These are phyloP conservation scores for Phyllotreta striolata DNA, from an alignment of 2,888 invertebrate genomes.

Conservation along the genomic window DNA sequence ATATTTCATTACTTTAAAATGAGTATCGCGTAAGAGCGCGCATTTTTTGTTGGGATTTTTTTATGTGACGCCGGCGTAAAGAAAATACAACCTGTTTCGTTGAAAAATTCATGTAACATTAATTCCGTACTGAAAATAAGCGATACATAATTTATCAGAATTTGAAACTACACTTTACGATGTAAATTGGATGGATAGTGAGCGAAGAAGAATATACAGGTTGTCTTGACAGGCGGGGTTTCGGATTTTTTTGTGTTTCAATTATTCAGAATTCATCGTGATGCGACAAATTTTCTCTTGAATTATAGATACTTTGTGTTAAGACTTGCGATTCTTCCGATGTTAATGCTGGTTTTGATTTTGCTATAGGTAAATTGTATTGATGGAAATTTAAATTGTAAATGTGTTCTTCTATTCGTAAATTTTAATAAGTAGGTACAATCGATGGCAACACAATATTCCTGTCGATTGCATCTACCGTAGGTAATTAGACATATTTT, in stretches of 20 bases:
- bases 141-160: conserved; percentile 17
- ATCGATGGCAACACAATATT: too few relatives aligned
- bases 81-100: conserved; percentile 1
- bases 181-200: conserved; percentile 13
- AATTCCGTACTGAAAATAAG: conserved; percentile 16
- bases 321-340: neutral
- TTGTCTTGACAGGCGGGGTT: conserved; percentile 9
- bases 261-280: conserved; percentile 1
- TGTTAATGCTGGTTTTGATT: too few relatives aligned
- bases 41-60: too few relatives aligned
- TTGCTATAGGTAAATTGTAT: too few relatives aligned
- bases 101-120: conserved; percentile 18
- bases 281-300: neutral
- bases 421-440: too few relatives aligned
- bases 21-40: too few relatives aligned
- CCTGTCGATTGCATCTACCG: too few relatives aligned
- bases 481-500: neutral
- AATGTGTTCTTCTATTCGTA: too few relatives aligned
- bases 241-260: conserved; percentile 6
- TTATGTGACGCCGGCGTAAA: neutral
- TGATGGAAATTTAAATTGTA: too few relatives aligned
- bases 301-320: conserved; percentile 7
- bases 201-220: conserved; percentile 2
- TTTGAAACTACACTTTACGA: conserved; percentile 15
- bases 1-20: too few relatives aligned